Conservation (phyloP, 1,140 invertebrate species). For the Papilio glaucus region DNA sequence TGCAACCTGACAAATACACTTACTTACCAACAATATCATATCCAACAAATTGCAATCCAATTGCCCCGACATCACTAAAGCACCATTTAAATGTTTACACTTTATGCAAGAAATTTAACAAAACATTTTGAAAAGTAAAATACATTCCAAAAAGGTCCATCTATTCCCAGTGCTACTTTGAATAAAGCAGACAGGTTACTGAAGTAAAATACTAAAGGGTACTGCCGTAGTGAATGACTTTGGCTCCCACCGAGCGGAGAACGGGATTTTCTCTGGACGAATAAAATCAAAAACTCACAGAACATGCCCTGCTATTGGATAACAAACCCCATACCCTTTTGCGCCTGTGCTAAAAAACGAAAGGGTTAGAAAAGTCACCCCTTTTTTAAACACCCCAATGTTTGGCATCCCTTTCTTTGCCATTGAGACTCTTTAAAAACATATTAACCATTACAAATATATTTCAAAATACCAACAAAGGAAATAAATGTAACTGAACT, state of each 20-base stretch:
- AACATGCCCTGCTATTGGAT: slow-evolving; percentile 70
- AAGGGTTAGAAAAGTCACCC: slow-evolving; percentile 78
- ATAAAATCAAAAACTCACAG: slow-evolving; percentile 69
- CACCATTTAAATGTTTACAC: neutral
- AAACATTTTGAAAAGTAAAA: neutral
- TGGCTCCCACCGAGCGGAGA: slow-evolving; percentile 49
- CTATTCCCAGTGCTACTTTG: neutral
- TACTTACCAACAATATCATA: neutral
- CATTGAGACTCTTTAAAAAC: slow-evolving; percentile 3
- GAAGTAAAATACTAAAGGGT: slow-evolving; percentile 45
- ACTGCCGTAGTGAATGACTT: slow-evolving; percentile 52
- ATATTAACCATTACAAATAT: neutral
- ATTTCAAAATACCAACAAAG: neutral
- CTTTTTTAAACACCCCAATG: slow-evolving; percentile 64
- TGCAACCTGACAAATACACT: neutral
- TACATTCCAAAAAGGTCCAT: neutral
- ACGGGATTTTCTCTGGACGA: slow-evolving; percentile 49
- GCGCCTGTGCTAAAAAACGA: slow-evolving; percentile 80
- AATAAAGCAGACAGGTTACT: slow-evolving; percentile 56
- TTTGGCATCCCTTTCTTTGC: slow-evolving; percentile 63
- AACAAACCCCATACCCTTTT: slow-evolving; percentile 69
- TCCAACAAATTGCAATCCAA: slow-evolving; percentile 24
- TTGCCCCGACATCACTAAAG: slow-evolving; percentile 1
- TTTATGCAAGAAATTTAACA: neutral
- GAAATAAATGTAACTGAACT: neutral